phyloP scores from a whole-genome alignment of 2,797 vertebrate species.

The Benthosema pterotum region DNA sequence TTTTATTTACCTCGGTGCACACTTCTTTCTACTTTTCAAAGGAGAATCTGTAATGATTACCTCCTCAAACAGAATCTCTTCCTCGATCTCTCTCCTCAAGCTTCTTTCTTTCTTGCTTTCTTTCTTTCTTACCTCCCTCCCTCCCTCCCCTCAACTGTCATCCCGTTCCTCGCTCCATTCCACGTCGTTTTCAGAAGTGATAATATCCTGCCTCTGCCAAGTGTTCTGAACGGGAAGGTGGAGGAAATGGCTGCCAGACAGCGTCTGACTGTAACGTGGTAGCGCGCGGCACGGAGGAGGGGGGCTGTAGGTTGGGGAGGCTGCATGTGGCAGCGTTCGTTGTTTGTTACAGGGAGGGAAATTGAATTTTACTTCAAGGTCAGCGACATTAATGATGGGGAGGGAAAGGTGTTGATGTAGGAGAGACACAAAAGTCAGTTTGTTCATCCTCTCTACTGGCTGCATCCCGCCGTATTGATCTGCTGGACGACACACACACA shows the following conservation, averaged over 20 bases:
- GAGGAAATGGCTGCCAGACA: constrained; percentile 72
- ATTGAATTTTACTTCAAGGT: constrained; percentile 83
- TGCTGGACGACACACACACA: constrained; percentile 7
- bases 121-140: not conserved
- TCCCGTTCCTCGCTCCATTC: constrained; percentile 44
- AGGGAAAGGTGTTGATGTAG: constrained; percentile 70
- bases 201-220: constrained; percentile 70
- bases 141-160: not conserved
- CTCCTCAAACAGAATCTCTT: constrained; percentile 73
- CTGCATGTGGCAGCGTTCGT: too few species aligned
- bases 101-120: constrained; percentile 15
- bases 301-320: constrained; percentile 41
- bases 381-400: constrained; percentile 79
- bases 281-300: constrained; percentile 17
- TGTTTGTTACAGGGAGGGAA: constrained; percentile 73
- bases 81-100: constrained; percentile 42
- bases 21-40: constrained; percentile 64
- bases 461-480: constrained; percentile 68
- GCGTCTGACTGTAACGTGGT: constrained; percentile 68
- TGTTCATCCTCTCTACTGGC: constrained; percentile 47
- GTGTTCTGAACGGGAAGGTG: constrained; percentile 17
- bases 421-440: constrained; percentile 50
- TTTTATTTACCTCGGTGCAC: constrained; percentile 65
- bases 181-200: constrained; percentile 67
- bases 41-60: constrained; percentile 70